These are phyloP conservation scores for Phengaris alcon DNA, from an alignment of 2,888 invertebrate genomes.

Conservation along the genomic window DNA sequence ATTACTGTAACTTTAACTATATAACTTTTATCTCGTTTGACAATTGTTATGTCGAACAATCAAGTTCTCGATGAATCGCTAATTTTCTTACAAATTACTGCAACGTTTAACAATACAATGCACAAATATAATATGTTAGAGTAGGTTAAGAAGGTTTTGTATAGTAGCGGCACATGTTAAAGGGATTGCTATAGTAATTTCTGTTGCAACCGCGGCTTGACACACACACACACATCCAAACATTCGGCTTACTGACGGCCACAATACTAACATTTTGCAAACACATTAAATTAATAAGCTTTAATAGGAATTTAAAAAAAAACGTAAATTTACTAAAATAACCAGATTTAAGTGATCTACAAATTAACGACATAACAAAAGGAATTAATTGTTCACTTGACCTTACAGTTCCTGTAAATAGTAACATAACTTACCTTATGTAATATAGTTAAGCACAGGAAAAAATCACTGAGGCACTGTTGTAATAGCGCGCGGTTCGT, in stretches of 20 bases:
- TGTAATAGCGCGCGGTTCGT: constrained; percentile 77
- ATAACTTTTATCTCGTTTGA: neutral
- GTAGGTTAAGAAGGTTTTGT: constrained; percentile 17
- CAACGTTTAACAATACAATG: neutral
- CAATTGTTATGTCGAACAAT: neutral
- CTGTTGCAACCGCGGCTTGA: constrained; percentile 55
- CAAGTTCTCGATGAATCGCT: neutral
- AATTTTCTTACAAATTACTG: constrained; percentile 6
- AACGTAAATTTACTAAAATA: constrained; percentile 2
- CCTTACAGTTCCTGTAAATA: constrained; percentile 42
- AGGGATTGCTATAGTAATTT: constrained; percentile 63
- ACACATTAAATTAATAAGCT: constrained; percentile 37
- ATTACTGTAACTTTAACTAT: neutral
- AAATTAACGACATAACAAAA: neutral
- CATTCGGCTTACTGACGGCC: constrained; percentile 20
- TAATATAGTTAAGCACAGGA: constrained; percentile 67
- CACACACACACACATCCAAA: constrained; percentile 62
- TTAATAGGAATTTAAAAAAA: neutral
- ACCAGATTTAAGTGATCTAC: neutral
- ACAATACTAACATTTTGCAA: constrained; percentile 37
- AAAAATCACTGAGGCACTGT: constrained; percentile 77
- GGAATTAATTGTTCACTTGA: constrained; percentile 17
- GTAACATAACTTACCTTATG: constrained; percentile 66
- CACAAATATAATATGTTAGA: constrained; percentile 41
- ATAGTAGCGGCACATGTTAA: constrained; percentile 53